A percentile compares a stretch with the other conserved stretches of the same genome.
These are phyloP conservation scores for Hydractinia echinata DNA, from an alignment of 30 jellyfish, hydroid and myxozoan genomes.

Conservation along the genomic window DNA sequence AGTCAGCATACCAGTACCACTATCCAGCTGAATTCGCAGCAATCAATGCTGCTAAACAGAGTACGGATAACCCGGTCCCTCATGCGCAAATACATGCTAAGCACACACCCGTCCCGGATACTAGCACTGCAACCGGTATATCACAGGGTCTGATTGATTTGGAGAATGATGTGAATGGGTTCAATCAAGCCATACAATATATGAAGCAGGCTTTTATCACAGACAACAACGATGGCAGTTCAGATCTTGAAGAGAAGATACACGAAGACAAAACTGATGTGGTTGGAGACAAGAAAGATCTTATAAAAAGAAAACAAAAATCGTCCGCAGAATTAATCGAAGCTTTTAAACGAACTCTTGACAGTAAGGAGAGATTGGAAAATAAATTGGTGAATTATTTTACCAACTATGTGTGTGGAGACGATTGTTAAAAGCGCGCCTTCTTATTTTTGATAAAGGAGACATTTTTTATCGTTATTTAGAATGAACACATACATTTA, in stretches of 20 bases:
- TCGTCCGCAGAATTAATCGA: constrained; percentile 13
- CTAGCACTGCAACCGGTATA: constrained; percentile 24
- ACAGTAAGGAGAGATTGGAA: constrained; percentile 34
- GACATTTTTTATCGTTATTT: background rate
- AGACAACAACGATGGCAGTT: constrained; percentile 20
- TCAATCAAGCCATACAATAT: constrained; percentile 34
- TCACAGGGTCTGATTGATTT: constrained; percentile 37
- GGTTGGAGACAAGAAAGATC: constrained; percentile 27
- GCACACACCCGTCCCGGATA: constrained; percentile 2
- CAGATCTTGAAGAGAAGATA: constrained; percentile 19
- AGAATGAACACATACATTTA: background rate
- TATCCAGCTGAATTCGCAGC: constrained; percentile 30
- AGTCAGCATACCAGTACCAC: constrained; percentile 11
- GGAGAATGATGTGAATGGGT: constrained; percentile 39
- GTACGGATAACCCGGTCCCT: background rate
- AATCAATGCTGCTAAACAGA: background rate
- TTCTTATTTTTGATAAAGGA: background rate
- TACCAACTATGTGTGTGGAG: constrained; percentile 50
- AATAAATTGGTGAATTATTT: constrained; percentile 38
- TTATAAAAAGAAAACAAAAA: constrained; percentile 11
- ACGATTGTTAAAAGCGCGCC: constrained; percentile 29
- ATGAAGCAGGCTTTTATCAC: constrained; percentile 35
- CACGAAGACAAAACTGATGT: constrained; percentile 13
- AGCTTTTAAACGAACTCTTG: constrained; percentile 34
- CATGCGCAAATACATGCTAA: background rate